phyloP scores from a whole-genome alignment of 2,888 invertebrate species.

The Lasioglossum lativentre region DNA sequence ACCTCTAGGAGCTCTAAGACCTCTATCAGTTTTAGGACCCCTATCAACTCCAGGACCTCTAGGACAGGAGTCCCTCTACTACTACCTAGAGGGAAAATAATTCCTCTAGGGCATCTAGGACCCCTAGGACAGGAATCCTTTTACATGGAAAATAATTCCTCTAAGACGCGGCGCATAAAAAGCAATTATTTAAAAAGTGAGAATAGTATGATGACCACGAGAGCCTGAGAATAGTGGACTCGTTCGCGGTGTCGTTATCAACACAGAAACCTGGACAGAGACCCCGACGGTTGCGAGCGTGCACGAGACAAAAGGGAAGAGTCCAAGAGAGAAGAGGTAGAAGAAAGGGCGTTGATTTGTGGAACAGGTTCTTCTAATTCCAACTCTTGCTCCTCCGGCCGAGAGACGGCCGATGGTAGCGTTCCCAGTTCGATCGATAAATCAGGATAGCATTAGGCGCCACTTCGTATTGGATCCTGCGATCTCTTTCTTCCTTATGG shows the following conservation, averaged over 20 bases:
- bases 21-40: background rate
- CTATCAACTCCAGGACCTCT: background rate
- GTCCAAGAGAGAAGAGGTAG: conserved; percentile 37
- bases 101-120: no score
- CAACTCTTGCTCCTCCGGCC: conserved; percentile 45
- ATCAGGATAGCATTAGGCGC: conserved; percentile 78
- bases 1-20: no score
- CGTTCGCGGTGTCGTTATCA: background rate
- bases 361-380: conserved; percentile 61
- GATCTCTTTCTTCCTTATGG: conserved; percentile 50
- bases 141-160: no score
- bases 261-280: background rate
- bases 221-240: background rate
- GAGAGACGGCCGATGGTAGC: conserved; percentile 45
- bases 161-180: background rate
- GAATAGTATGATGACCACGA: background rate
- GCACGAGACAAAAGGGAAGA: conserved; percentile 27
- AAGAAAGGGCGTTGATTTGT: conserved; percentile 67
- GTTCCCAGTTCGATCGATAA: conserved; percentile 74
- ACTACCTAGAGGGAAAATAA: no score
- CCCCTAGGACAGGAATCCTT: background rate
- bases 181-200: background rate
- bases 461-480: conserved; percentile 72
- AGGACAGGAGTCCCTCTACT: no score
- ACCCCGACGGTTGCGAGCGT: background rate